phyloP scores from a whole-genome alignment of 2,113 vertebrate species.

The Zosterops hypoxanthus region DNA sequence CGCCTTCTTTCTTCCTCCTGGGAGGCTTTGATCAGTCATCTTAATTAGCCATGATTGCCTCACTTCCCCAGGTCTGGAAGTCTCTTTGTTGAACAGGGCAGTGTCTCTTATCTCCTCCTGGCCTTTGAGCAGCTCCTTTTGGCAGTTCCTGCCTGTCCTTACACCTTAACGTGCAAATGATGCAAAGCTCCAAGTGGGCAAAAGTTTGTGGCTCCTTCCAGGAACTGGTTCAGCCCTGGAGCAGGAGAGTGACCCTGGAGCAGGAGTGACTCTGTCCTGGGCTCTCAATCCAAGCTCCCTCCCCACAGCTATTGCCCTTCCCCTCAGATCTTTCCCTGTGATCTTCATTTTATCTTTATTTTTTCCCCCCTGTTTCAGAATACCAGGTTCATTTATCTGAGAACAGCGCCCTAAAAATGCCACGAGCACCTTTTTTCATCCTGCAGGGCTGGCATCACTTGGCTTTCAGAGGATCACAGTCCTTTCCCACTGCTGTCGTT shows the following conservation, averaged over 20 bases:
- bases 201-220: background rate
- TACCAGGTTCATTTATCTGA: background rate
- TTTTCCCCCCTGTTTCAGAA: background rate
- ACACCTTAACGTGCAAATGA: background rate
- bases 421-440: rapidly evolving
- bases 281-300: background rate
- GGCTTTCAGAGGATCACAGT: background rate
- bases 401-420: background rate
- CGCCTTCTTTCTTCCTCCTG: background rate
- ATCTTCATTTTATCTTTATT: background rate
- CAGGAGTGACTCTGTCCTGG: background rate
- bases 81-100: background rate
- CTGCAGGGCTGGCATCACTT: background rate
- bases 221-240: background rate
- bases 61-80: constrained; percentile 26
- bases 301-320: rapidly evolving
- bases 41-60: background rate
- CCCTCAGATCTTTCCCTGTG: rapidly evolving
- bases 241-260: background rate
- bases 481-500: rapidly evolving
- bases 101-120: background rate
- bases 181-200: background rate
- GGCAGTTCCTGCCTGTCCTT: background rate
- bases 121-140: background rate
- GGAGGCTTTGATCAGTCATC: background rate